Evolutionary conservation across 2,113 vertebrate genomes (phyloP).

Genomic region (Hyaena hyaena): DNA sequence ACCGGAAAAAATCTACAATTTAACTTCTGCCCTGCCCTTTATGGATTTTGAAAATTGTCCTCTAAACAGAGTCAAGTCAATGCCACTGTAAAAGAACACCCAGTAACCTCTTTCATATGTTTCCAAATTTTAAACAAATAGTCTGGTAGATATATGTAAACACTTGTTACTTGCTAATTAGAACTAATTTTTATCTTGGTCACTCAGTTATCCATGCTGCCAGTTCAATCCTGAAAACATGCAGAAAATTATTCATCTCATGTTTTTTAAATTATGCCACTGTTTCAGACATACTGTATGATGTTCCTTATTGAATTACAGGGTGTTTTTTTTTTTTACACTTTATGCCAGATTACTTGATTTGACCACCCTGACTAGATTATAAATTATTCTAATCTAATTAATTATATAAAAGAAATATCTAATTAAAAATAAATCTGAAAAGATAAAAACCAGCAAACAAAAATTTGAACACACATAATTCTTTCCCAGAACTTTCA

Average conservation of each 20-base stretch:
- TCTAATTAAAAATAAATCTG: not conserved
- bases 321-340: not conserved
- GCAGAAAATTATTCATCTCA: not conserved
- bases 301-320: not conserved
- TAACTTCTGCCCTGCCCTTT: not conserved
- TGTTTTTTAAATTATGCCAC: not conserved
- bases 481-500: not conserved
- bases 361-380: not conserved
- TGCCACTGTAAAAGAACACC: not conserved
- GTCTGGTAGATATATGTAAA: not conserved
- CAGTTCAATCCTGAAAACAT: not conserved
- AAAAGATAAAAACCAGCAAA: not conserved
- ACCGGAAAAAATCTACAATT: not conserved
- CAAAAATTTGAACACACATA: not conserved
- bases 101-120: not conserved
- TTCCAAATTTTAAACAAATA: not conserved
- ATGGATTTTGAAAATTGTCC: not conserved
- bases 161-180: not conserved
- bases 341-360: not conserved
- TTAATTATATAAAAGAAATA: not conserved
- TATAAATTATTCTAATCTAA: not conserved
- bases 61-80: not conserved
- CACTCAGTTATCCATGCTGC: not conserved
- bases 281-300: not conserved
- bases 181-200: not conserved